A percentile compares a stretch with the other conserved stretches of the same genome.
phyloP scores from a whole-genome alignment of 2,888 invertebrate genomes.

The Drosophila flavopinicola region DNA sequence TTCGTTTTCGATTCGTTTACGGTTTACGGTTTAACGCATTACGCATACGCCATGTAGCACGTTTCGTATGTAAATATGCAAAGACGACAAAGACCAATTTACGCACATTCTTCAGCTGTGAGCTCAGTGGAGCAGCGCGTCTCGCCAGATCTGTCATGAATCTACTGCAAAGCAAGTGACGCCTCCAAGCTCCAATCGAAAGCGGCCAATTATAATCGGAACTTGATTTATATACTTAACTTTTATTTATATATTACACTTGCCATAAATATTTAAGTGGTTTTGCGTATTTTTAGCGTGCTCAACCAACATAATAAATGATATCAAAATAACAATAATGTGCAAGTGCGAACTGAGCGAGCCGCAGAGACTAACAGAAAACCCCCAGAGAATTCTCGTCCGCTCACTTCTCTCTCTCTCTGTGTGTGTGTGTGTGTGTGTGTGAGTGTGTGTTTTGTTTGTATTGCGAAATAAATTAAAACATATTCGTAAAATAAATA shows the following conservation, averaged over 20 bases:
- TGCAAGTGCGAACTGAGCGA: conserved; percentile 34
- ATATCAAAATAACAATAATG: conserved; percentile 35
- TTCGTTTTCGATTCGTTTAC: conserved; percentile 4
- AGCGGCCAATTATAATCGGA: conserved; percentile 25
- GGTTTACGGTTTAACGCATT: conserved; percentile 17
- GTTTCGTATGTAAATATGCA: conserved; percentile 40
- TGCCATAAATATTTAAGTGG: conserved; percentile 29
- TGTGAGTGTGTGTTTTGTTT: conserved; percentile 33
- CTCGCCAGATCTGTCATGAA: conserved; percentile 53
- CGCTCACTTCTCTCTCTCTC: conserved; percentile 1
- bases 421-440: conserved; percentile 15
- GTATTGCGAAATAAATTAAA: conserved; percentile 72
- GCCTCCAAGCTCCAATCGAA: not conserved
- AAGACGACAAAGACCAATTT: conserved; percentile 43
- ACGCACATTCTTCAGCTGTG: conserved; percentile 41
- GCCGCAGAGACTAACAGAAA: conserved; percentile 7
- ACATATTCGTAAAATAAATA: conserved; percentile 76
- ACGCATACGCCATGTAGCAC: conserved; percentile 70
- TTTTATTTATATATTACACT: conserved; percentile 1
- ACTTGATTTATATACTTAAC: conserved; percentile 12
- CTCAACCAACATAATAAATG: conserved; percentile 20
- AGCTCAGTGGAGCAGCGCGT: conserved; percentile 26
- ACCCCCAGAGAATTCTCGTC: not conserved
- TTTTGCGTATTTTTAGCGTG: conserved; percentile 47
- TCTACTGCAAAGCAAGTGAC: conserved; percentile 74